Evolutionary conservation across 2,113 vertebrate genomes (phyloP).

Genomic region (Gymnocephalus cernua): DNA sequence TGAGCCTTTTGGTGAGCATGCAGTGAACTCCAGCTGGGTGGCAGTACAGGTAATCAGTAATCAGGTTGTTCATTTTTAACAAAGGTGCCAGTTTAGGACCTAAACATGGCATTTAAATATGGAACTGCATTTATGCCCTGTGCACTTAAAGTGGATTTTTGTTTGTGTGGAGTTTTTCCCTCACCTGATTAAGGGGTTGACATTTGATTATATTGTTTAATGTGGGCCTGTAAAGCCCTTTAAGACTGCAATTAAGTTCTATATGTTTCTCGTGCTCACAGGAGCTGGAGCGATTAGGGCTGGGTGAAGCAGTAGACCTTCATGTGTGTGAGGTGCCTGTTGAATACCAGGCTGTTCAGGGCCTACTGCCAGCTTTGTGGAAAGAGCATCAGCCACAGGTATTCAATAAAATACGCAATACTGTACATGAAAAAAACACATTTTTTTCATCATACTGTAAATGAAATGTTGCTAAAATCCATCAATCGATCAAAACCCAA

Average conservation of each 20-base stretch:
- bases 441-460: neutral
- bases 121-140: neutral
- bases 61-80: neutral
- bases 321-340: constrained; percentile 93
- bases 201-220: neutral
- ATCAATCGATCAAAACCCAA: neutral
- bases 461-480: neutral
- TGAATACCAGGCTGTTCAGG: constrained; percentile 92
- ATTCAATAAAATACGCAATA: neutral
- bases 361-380: constrained; percentile 92
- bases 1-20: constrained; percentile 83
- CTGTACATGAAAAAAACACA: neutral
- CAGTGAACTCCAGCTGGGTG: constrained; percentile 85
- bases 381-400: constrained; percentile 92
- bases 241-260: neutral
- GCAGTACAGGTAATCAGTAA: constrained; percentile 81
- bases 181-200: neutral
- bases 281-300: constrained; percentile 92
- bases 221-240: neutral
- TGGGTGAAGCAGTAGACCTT: constrained; percentile 88
- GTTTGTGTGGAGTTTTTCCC: neutral
- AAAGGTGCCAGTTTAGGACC: neutral
- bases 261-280: constrained; percentile 60
- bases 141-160: neutral
- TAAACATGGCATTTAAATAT: neutral